Percentiles rank a stretch among this genome's conserved stretches.
Evolutionary conservation across 2,113 vertebrate genomes (phyloP).

Genomic region (Zosterops japonicus): DNA sequence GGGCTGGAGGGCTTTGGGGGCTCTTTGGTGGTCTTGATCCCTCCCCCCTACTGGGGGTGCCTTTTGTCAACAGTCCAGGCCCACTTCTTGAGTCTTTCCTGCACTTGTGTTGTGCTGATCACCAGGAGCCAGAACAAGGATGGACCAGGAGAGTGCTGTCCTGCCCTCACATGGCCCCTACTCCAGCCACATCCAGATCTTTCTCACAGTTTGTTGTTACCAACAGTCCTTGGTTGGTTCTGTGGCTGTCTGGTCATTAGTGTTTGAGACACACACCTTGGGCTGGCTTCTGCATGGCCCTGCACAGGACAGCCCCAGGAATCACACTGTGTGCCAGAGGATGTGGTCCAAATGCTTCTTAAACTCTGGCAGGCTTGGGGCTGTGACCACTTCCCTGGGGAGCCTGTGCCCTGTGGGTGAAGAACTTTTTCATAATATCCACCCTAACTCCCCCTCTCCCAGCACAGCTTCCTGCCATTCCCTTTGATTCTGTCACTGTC

Average conservation of each 20-base stretch:
- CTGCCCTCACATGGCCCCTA: neutral
- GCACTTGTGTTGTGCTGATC: neutral
- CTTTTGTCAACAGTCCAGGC: neutral
- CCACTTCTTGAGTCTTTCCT: neutral
- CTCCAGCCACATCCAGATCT: neutral
- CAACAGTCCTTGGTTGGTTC: neutral
- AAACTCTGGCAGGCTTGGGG: neutral
- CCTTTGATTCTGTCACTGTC: neutral
- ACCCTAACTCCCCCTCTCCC: no score
- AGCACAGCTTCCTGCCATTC: neutral
- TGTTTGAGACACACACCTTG: neutral
- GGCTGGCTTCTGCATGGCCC: neutral
- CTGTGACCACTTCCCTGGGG: neutral
- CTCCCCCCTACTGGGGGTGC: accelerated
- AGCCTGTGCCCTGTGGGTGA: neutral
- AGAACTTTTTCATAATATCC: neutral
- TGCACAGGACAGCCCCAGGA: neutral
- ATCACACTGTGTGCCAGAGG: neutral
- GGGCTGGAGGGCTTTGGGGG: neutral
- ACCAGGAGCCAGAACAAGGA: neutral
- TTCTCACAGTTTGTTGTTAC: neutral
- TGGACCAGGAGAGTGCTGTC: no score
- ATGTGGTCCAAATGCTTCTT: neutral
- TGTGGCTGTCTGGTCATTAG: neutral
- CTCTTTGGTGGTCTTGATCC: neutral